These are phyloP conservation scores for Brachyalestes nurse DNA, from an alignment of 2,797 vertebrate genomes.

Conservation along the genomic window DNA sequence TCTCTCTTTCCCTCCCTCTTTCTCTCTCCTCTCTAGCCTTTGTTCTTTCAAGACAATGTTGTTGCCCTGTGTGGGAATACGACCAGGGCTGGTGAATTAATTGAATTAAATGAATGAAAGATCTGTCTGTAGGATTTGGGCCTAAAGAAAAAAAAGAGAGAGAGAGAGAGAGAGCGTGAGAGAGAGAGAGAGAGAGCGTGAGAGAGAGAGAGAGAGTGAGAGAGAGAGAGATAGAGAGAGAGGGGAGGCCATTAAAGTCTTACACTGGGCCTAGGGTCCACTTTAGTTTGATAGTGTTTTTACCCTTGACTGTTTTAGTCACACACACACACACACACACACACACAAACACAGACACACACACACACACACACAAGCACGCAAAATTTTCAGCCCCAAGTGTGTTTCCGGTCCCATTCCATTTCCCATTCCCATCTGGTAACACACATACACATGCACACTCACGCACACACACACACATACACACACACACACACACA, in stretches of 20 bases:
- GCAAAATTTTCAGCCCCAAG: too few species aligned
- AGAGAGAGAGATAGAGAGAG: slow-evolving; percentile 69
- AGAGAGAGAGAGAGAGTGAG: slow-evolving; percentile 62
- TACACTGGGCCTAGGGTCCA: slow-evolving; percentile 79
- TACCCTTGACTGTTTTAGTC: slow-evolving; percentile 69
- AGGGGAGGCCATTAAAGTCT: slow-evolving; percentile 73
- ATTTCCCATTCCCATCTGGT: too few species aligned
- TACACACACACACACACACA: slow-evolving; percentile 37
- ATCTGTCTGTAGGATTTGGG: slow-evolving; percentile 31
- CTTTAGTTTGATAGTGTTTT: slow-evolving; percentile 78
- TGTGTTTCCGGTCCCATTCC: too few species aligned
- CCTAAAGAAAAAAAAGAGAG: slow-evolving; percentile 68
- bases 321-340: slow-evolving; percentile 55
- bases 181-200: too few species aligned
- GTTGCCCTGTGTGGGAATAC: slow-evolving; percentile 51
- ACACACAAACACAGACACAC: too few species aligned
- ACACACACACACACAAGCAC: slow-evolving; percentile 28
- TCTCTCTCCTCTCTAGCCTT: too few species aligned
- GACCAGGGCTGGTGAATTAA: slow-evolving; percentile 14
- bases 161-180: slow-evolving; percentile 64
- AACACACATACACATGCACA: slow-evolving; percentile 50
- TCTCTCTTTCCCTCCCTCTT: too few species aligned
- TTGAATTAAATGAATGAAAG: slow-evolving; percentile 13
- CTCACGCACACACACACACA: slow-evolving; percentile 57
- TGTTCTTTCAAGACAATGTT: too few species aligned